A percentile compares a stretch with the other conserved stretches of the same genome.
Conservation (phyloP, 2,888 invertebrate species). For the Sthenelais limicola region DNA sequence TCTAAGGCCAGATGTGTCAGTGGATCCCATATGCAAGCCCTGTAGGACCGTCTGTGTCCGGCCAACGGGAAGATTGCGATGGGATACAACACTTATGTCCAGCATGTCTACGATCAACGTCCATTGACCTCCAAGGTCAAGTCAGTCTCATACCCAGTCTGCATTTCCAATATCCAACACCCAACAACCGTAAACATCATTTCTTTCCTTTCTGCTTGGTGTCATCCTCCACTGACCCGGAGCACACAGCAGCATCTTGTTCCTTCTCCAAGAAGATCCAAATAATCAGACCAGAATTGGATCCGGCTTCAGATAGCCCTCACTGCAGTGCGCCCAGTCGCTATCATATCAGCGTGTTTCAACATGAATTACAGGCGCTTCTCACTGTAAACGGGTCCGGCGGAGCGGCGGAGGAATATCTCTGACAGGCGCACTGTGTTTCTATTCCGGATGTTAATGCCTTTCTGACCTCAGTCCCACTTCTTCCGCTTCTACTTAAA, state of each 20-base stretch:
- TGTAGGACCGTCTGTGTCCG: slow-evolving; percentile 26
- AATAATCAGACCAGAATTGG: no score
- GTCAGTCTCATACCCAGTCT: neutral
- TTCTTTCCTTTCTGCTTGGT: no score
- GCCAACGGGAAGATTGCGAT: slow-evolving; percentile 30
- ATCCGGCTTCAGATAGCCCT: no score
- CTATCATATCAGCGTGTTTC: no score
- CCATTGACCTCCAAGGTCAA: slow-evolving; percentile 16
- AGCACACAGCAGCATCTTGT: no score
- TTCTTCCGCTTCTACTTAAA: neutral
- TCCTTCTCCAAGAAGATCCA: no score
- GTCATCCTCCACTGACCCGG: no score
- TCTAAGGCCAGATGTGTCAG: slow-evolving; percentile 21
- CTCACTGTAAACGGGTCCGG: no score
- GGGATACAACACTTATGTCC: slow-evolving; percentile 35
- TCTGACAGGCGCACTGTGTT: slow-evolving; percentile 38
- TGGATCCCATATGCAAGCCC: slow-evolving; percentile 22
- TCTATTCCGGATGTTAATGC: slow-evolving; percentile 37
- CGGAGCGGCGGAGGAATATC: slow-evolving; percentile 16
- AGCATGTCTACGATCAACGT: slow-evolving; percentile 28
- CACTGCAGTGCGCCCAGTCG: no score
- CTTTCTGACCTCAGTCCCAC: slow-evolving; percentile 22
- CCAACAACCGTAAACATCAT: no score
- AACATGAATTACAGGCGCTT: no score
- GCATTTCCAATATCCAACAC: neutral